Evolutionary conservation across 2,888 invertebrate genomes (phyloP).

Genomic region (Trissolcus brochymenae): DNA sequence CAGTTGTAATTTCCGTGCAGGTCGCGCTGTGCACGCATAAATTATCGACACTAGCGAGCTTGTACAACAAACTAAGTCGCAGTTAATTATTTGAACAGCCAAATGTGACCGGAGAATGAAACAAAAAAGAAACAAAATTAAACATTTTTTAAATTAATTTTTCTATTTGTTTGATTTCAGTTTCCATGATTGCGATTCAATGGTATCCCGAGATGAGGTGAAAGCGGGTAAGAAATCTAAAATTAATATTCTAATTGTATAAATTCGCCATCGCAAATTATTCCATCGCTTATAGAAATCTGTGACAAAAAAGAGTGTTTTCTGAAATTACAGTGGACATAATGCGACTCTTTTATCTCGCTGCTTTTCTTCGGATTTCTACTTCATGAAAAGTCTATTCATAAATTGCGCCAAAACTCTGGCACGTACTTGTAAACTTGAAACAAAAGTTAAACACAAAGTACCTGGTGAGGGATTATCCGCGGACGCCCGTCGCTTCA

Average conservation of each 20-base stretch:
- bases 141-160: background rate
- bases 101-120: constrained; percentile 10
- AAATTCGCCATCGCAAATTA: constrained; percentile 1
- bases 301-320: constrained; percentile 27
- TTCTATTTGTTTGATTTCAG: background rate
- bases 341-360: constrained; percentile 39
- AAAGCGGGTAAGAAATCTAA: background rate
- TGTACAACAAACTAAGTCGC: constrained; percentile 43
- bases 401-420: constrained; percentile 47
- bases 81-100: constrained; percentile 16
- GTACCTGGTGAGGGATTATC: constrained; percentile 41
- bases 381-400: constrained; percentile 55
- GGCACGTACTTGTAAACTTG: constrained; percentile 45
- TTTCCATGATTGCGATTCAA: constrained; percentile 1
- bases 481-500: constrained; percentile 8
- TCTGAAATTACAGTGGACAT: constrained; percentile 22
- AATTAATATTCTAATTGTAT: background rate
- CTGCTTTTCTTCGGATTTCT: constrained; percentile 45
- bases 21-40: constrained; percentile 58
- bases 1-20: constrained; percentile 61
- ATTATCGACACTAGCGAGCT: constrained; percentile 53
- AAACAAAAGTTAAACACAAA: constrained; percentile 53
- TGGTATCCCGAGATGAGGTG: background rate
- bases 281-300: background rate
- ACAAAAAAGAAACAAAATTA: background rate